A percentile compares a stretch with the other conserved stretches of the same genome.
phyloP scores from a whole-genome alignment of 2,113 vertebrate species.

The Pelvicachromis taeniatus region DNA sequence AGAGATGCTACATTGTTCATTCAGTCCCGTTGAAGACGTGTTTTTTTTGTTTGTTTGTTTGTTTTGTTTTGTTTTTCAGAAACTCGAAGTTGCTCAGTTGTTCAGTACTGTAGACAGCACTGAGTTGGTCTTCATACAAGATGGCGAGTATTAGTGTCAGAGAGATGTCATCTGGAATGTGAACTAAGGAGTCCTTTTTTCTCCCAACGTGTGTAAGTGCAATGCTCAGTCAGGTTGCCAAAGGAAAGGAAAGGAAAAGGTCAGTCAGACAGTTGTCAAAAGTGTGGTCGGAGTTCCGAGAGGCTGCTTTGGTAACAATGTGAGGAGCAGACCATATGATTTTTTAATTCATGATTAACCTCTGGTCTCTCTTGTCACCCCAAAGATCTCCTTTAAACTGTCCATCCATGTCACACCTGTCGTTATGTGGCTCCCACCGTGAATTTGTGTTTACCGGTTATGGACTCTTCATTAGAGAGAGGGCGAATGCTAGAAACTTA shows the following conservation, averaged over 20 bases:
- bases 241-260: not conserved
- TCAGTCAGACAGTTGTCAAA: slow-evolving; percentile 48
- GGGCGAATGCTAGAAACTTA: slow-evolving; percentile 79
- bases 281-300: slow-evolving; percentile 66
- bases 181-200: slow-evolving; percentile 62
- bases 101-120: slow-evolving; percentile 41
- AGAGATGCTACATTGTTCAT: slow-evolving; percentile 79
- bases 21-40: slow-evolving; percentile 59
- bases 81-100: slow-evolving; percentile 55
- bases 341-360: slow-evolving; percentile 54
- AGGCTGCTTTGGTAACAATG: slow-evolving; percentile 80
- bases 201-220: slow-evolving; percentile 69
- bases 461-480: slow-evolving; percentile 73
- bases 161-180: slow-evolving; percentile 72
- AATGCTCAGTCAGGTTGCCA: slow-evolving; percentile 65
- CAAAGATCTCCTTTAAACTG: slow-evolving; percentile 64
- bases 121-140: slow-evolving; percentile 53
- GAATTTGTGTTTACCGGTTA: slow-evolving; percentile 74
- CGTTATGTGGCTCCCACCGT: slow-evolving; percentile 59
- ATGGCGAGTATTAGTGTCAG: slow-evolving; percentile 42
- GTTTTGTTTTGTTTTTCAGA: not conserved
- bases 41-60: not conserved
- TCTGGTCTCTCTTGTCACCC: slow-evolving; percentile 65
- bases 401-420: slow-evolving; percentile 62
- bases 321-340: slow-evolving; percentile 70